Conservation (phyloP, 2,888 invertebrate species). For the Ferdinandea cuprea region DNA sequence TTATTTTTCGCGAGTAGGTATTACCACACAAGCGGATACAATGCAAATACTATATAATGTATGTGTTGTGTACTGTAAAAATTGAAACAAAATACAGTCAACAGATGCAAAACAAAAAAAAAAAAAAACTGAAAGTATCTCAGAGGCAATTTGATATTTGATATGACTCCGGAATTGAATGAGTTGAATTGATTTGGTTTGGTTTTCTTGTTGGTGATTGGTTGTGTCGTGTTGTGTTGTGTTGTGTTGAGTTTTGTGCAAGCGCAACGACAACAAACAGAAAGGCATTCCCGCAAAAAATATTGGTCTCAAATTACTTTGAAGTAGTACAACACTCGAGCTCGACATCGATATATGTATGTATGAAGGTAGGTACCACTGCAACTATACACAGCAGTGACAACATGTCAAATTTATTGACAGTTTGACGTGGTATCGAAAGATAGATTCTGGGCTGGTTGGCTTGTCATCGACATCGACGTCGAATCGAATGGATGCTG, state of each 20-base stretch:
- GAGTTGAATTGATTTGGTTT: constrained; percentile 45
- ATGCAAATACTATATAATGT: too few relatives aligned
- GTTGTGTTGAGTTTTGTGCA: too few relatives aligned
- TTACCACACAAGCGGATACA: constrained; percentile 59
- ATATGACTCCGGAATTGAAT: constrained; percentile 63
- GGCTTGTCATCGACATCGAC: constrained; percentile 46
- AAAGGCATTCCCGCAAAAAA: constrained; percentile 40
- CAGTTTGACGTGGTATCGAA: constrained; percentile 61
- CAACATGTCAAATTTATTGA: constrained; percentile 71
- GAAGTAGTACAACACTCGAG: constrained; percentile 16
- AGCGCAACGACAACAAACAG: constrained; percentile 25
- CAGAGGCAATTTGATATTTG: constrained; percentile 65
- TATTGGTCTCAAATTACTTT: constrained; percentile 67
- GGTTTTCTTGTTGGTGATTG: constrained; percentile 41
- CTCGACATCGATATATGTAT: constrained; percentile 13
- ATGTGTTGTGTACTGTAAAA: too few relatives aligned
- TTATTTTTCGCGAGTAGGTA: constrained; percentile 4
- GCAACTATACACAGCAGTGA: constrained; percentile 65
- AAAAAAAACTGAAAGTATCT: constrained; percentile 53
- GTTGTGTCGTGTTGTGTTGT: constrained; percentile 37
- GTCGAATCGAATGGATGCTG: constrained; percentile 21
- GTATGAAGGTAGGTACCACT: too few relatives aligned
- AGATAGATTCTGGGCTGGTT: constrained; percentile 63
- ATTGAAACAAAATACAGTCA: constrained; percentile 3
- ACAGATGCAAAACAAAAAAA: constrained; percentile 38